Evolutionary conservation across 2,888 invertebrate species (phyloP).

Genomic region (Gisinianus flammeolus): DNA sequence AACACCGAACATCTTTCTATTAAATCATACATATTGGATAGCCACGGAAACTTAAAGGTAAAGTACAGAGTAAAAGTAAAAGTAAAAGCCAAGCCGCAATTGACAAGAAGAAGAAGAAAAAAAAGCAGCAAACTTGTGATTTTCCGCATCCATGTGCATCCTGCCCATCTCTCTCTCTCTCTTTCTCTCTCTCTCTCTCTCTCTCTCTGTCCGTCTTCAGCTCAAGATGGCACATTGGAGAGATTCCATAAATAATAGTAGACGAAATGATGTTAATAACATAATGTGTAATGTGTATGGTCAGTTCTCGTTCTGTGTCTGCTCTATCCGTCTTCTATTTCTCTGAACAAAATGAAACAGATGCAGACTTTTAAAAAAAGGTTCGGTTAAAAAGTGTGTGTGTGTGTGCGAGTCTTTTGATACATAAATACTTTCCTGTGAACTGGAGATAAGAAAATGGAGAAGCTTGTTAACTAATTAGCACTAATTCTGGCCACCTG

Average conservation of each 20-base stretch:
- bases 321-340: not conserved
- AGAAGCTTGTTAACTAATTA: constrained; percentile 37
- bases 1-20: not conserved
- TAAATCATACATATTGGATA: too few species aligned
- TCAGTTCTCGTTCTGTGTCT: not conserved
- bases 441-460: constrained; percentile 10
- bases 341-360: not conserved
- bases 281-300: constrained; percentile 10
- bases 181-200: too few species aligned
- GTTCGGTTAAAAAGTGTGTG: not conserved
- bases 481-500: constrained; percentile 40
- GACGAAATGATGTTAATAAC: not conserved
- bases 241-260: not conserved
- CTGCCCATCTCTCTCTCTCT: too few species aligned
- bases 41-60: not conserved
- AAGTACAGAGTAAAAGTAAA: not conserved
- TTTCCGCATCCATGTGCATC: constrained; percentile 8
- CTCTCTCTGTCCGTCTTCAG: not conserved
- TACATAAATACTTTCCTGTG: not conserved
- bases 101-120: not conserved
- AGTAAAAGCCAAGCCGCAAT: not conserved
- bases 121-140: constrained; percentile 10
- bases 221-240: not conserved
- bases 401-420: too few species aligned
- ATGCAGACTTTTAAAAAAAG: not conserved